Conservation (phyloP, 2,113 vertebrate species). For the Cariama cristata region DNA sequence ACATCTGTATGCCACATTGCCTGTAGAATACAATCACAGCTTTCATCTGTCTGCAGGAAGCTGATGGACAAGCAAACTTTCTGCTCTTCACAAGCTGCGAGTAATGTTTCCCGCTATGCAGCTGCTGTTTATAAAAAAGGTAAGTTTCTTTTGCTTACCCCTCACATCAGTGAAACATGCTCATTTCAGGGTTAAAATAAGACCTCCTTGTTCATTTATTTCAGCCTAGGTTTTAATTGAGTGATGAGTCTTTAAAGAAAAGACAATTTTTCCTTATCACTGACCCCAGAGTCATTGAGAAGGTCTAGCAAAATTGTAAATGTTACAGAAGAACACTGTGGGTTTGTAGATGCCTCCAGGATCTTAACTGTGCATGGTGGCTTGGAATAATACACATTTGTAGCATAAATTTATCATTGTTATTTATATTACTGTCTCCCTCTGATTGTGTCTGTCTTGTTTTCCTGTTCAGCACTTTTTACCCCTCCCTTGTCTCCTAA, state of each 20-base stretch:
- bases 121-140: conserved; percentile 96
- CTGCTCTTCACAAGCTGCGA: conserved; percentile 93
- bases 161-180: neutral
- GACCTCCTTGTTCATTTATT: neutral
- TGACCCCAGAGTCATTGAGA: neutral
- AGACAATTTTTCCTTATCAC: neutral
- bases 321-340: neutral
- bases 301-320: neutral
- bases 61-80: conserved; percentile 98
- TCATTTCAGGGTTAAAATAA: neutral
- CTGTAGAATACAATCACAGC: neutral
- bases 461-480: neutral
- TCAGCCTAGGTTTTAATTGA: neutral
- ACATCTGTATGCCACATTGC: neutral
- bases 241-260: neutral
- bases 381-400: neutral
- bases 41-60: conserved; percentile 81
- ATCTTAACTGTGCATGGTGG: neutral
- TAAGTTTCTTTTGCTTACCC: conserved; percentile 46
- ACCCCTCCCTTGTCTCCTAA: neutral
- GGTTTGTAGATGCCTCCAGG: neutral
- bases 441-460: neutral
- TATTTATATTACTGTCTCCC: neutral
- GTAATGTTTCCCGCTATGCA: conserved; percentile 91
- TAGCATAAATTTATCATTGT: neutral